phyloP scores from a whole-genome alignment of 2,888 invertebrate species.

The Hirtodrosophila histrioides region DNA sequence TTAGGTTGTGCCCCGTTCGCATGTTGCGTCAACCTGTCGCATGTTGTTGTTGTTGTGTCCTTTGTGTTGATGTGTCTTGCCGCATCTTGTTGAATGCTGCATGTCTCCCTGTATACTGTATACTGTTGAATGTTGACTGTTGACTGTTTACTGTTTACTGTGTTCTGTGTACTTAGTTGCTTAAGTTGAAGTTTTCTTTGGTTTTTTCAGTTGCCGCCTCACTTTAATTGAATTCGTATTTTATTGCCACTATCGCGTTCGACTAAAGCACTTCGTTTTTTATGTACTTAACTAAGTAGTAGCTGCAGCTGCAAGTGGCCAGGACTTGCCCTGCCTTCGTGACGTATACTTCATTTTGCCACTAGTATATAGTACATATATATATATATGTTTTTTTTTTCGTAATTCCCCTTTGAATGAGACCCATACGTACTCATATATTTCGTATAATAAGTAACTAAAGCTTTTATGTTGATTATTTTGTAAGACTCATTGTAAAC shows the following conservation, averaged over 20 bases:
- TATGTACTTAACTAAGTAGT: constrained; percentile 9
- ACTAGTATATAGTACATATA: constrained; percentile 9
- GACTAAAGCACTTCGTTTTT: constrained; percentile 48
- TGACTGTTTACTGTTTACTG: constrained; percentile 29
- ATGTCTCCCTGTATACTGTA: constrained; percentile 28
- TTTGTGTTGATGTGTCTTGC: constrained; percentile 36
- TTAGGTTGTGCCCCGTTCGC: constrained; percentile 45
- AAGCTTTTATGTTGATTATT: constrained; percentile 79
- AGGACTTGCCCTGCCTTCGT: constrained; percentile 22
- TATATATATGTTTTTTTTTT: constrained; percentile 14
- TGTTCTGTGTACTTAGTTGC: constrained; percentile 30
- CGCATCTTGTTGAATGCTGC: constrained; percentile 49
- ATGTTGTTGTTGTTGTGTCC: constrained; percentile 51
- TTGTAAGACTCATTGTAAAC: constrained; percentile 64
- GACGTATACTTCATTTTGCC: constrained; percentile 58
- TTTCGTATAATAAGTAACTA: constrained; percentile 66
- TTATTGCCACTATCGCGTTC: constrained; percentile 57
- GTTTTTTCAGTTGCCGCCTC: constrained; percentile 38
- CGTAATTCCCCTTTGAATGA: constrained; percentile 18
- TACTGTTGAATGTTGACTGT: constrained; percentile 26
- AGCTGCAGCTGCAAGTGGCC: constrained; percentile 18
- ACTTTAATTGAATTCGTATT: constrained; percentile 72
- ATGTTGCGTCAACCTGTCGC: constrained; percentile 65
- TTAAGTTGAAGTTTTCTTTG: constrained; percentile 20
- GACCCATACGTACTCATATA: constrained; percentile 7